Evolutionary conservation across 2,888 invertebrate species (phyloP), one percentile per base, ranked within the genome.

Genomic region (Lasioglossum malachurum): DNA sequence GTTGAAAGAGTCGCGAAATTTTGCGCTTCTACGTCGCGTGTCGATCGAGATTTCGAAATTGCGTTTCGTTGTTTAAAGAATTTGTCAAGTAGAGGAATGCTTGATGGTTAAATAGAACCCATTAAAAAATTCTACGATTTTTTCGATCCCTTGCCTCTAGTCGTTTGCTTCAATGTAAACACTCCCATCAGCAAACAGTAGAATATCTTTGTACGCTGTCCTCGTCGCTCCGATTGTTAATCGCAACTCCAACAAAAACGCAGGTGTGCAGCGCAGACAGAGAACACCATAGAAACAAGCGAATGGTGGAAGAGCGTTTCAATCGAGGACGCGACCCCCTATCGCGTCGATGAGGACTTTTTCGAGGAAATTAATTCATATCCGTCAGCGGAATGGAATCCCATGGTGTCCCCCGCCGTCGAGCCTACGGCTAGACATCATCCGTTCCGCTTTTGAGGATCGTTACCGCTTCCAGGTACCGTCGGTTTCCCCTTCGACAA

Each of bases 371-470:
- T 74, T 71, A 80, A 89, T 85, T 89, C 83, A 89, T 89, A 90
- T 90, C 83, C 82, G 81, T 80, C 86, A 49, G 79, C 27, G 64
- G 46, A 79, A 73, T 44, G 78, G 80, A 81, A 80, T 67, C 74
- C 80, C 78, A 74, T 27, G 38, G 38, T 53, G 80, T 69, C 83
- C 19, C 31, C 64, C 31, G 41, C 4, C 38, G 78, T 72, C 80
- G 75, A 14, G 69, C 69, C 69, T 69, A 69, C 38, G 69, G 69
- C 69, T 35, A 82, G 81, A 78, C 75, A 81, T 77, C 88, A 81
- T 85, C 81, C 87, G 84, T 80, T 87, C 80, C 71, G 84, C 84
- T 87, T 90, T 91, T 75, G 82, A 89, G 84, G 89, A 87, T 91
- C 89, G 84, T 87, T 91, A 84, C 84, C 84, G 67, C 67, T 67